phyloP scores from a whole-genome alignment of 2,888 invertebrate genomes.

The Coenonympha glycerion region DNA sequence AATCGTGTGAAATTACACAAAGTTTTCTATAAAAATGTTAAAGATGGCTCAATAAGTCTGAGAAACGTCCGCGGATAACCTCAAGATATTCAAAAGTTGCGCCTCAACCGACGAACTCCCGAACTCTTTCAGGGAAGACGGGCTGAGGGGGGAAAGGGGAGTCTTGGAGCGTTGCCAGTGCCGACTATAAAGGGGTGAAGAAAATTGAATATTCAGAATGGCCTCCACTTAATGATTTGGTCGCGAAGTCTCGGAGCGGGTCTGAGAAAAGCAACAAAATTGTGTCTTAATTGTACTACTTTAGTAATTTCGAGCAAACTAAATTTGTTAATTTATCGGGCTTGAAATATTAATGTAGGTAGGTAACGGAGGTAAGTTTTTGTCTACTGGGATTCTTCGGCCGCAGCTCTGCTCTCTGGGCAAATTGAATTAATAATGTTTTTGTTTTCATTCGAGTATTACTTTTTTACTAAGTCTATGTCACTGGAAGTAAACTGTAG shows the following conservation, averaged over 20 bases:
- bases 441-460: too few relatives aligned
- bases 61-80: conserved; percentile 21
- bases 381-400: too few relatives aligned
- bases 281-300: background rate
- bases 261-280: background rate
- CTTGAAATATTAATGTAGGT: too few relatives aligned
- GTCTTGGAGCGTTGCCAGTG: conserved; percentile 21
- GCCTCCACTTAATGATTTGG: conserved; percentile 26
- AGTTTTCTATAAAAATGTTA: conserved; percentile 8
- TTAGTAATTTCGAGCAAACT: background rate
- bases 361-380: too few relatives aligned
- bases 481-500: too few relatives aligned
- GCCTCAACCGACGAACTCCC: conserved; percentile 18
- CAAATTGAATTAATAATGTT: too few relatives aligned
- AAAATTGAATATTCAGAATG: conserved; percentile 21
- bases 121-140: conserved; percentile 11
- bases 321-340: too few relatives aligned
- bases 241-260: conserved; percentile 18
- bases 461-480: too few relatives aligned
- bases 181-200: conserved; percentile 8
- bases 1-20: background rate
- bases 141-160: too few relatives aligned
- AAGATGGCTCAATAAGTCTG: conserved; percentile 21
- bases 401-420: too few relatives aligned
- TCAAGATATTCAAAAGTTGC: conserved; percentile 23